Conservation (phyloP, 1,140 invertebrate species). For the Drosophila eugracilis region DNA sequence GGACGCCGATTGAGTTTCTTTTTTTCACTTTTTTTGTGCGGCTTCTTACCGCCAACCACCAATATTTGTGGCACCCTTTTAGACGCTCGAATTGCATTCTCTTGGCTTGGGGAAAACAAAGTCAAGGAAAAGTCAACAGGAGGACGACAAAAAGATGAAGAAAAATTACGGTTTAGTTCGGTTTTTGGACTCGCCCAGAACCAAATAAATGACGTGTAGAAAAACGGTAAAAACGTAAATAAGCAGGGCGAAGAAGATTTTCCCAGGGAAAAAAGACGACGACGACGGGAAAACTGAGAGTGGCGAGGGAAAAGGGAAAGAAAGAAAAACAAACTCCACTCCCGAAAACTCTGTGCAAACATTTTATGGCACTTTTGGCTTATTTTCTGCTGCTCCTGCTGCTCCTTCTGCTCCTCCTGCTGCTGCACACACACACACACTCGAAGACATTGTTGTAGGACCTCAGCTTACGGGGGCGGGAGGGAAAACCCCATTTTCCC, state of each 20-base stretch:
- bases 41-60: no score
- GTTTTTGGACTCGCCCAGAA: slow-evolving; percentile 33
- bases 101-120: slow-evolving; percentile 14
- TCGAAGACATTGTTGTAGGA: slow-evolving; percentile 28
- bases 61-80: slow-evolving; percentile 5
- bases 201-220: slow-evolving; percentile 75
- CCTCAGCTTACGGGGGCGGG: neutral
- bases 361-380: slow-evolving; percentile 80
- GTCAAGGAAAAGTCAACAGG: slow-evolving; percentile 20
- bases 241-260: neutral
- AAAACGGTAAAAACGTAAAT: slow-evolving; percentile 72
- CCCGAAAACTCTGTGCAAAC: slow-evolving; percentile 71
- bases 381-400: slow-evolving; percentile 58
- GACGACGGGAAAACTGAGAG: slow-evolving; percentile 31
- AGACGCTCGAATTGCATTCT: slow-evolving; percentile 2
- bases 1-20: neutral
- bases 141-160: slow-evolving; percentile 26
- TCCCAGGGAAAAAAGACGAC: neutral
- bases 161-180: slow-evolving; percentile 47
- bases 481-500: neutral
- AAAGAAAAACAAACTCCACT: slow-evolving; percentile 30
- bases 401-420: slow-evolving; percentile 39
- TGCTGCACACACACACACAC: slow-evolving; percentile 62
- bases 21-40: neutral
- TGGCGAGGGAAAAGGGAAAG: slow-evolving; percentile 2